phyloP scores from a whole-genome alignment of 2,888 invertebrate species.

The Lasioglossum lativentre region DNA sequence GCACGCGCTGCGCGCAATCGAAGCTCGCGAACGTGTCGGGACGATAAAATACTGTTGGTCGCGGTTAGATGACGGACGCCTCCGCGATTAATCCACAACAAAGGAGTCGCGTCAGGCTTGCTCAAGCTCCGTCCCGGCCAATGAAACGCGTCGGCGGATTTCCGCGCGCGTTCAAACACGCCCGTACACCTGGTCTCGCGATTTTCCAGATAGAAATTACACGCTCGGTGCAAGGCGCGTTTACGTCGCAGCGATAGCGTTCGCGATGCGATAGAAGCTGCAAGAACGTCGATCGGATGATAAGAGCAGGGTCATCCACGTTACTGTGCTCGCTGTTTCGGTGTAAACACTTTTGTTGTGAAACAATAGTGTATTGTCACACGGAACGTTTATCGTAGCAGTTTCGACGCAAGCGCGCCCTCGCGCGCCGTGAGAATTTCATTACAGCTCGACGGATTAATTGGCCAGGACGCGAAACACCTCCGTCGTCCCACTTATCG shows the following conservation, averaged over 20 bases:
- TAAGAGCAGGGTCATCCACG: too few species aligned
- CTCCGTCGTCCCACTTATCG: neutral
- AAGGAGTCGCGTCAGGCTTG: conserved; percentile 1
- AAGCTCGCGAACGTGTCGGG: conserved; percentile 36
- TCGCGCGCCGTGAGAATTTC: neutral
- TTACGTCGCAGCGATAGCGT: neutral
- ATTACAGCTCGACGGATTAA: neutral
- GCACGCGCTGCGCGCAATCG: conserved; percentile 47
- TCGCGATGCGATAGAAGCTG: neutral
- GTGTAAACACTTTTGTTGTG: too few species aligned
- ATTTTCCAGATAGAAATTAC: neutral
- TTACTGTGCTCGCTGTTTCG: too few species aligned
- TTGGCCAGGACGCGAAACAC: neutral
- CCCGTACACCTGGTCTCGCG: neutral
- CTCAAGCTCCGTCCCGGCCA: neutral
- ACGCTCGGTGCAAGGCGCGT: neutral
- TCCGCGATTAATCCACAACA: conserved; percentile 20
- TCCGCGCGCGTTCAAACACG: neutral
- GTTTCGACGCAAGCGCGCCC: neutral
- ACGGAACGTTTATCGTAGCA: too few species aligned
- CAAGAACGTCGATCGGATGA: too few species aligned
- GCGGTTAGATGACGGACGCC: conserved; percentile 18
- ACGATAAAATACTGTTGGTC: neutral
- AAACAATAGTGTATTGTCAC: too few species aligned
- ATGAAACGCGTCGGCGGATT: conserved; percentile 8